Evolutionary conservation across 2,113 vertebrate species (phyloP), one percentile per base, ranked within the genome.

Genomic region (Penelope pileata): DNA sequence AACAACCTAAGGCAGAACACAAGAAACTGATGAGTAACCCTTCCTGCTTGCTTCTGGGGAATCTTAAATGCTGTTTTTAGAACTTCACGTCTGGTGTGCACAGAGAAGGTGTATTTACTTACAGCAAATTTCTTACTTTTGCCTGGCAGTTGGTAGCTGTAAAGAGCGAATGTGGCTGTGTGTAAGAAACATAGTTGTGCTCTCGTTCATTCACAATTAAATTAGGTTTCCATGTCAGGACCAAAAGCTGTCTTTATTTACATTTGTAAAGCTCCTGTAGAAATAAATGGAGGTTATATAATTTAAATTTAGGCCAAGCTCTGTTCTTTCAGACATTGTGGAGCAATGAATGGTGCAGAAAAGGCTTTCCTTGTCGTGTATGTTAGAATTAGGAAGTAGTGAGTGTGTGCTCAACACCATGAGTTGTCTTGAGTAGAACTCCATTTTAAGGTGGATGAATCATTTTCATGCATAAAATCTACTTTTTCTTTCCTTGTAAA

Each of bases 251-350:
- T 69, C 67, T 92, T 88, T 79, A 91, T 88, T 91, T 94, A 88
- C 1, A 5, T 42, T 91, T 90, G 67, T 88, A 94, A 91, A 93
- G 72, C 70, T 93, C 30, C 63, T 1, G 1, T 45, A 90, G 90
- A 94, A 85, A 88, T 82, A 74, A 94, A 26, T 0, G 0, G 50
- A 15, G 26, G 75, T 91, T 94, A 91, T 58, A 16, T 93, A 91
- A 93, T 85, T 88, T 85, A 93, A 85, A 90, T 85, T 91, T 83
- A 76, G 79, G 92, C 75, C 92, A 94, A 54, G 76, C 48, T 66
- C 59, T 24, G 72, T 76, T 96, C 27, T 85, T 79, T 72, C 2
- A 6, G 70, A 4, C 79, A n/a, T 56, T 73, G 72, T 73, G 9
- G 43, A 83, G 11, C 53, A 73, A 75, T 45, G 59, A 58, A 18